Base-by-base conservation (phyloP, 2,888 invertebrate species). In the Conus canariensis region DNA sequence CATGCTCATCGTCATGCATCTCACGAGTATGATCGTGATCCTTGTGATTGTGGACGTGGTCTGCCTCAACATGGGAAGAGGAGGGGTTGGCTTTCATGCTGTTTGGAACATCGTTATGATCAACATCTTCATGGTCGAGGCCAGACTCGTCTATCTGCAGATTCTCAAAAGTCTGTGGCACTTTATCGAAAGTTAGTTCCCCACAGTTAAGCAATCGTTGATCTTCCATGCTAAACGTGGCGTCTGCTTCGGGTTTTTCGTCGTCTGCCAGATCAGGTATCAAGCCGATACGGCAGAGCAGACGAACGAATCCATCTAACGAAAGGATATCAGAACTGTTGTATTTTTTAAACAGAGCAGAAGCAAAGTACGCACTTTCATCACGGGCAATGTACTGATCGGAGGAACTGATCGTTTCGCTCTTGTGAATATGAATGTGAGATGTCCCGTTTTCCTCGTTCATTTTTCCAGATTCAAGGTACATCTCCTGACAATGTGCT, bases 251-350 rank as follows among this genome's bases (percentile, higher is more conserved):
- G 5, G 56, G 22, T 70, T 85, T 70, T 85, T 70, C 77, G 85
- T 25, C 89, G 70, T 85, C 58, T 83, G 64, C 45, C 19, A 22
- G 9, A 16, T 22, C 1, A 6, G 64, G 89, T 4, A 89, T 10
- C 19, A 85, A 74, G 14, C 85, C 89, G n/a, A 89, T 67, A 16
- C 74, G 70, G 77, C 89, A 89, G 7, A 85, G 77, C 85, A 89
- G 30, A 56, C 85, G 70, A 19, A 85, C 74, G 60, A 89, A 85
- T 14, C 89, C 89, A 60, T 89, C 85, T 19, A 85, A 14, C 10
- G 89, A 58, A 59, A 70, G 70, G 12, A 58, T 8, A 19, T 30
- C n/a, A 10, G 89, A 85, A 56, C 22, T 30, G 58, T 70, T 85
- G 30, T 89, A 89, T 45, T 70, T 89, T 77, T 74, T n/a, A 59